phyloP scores from a whole-genome alignment of 2,113 vertebrate genomes.

The Electrona antarctica region DNA sequence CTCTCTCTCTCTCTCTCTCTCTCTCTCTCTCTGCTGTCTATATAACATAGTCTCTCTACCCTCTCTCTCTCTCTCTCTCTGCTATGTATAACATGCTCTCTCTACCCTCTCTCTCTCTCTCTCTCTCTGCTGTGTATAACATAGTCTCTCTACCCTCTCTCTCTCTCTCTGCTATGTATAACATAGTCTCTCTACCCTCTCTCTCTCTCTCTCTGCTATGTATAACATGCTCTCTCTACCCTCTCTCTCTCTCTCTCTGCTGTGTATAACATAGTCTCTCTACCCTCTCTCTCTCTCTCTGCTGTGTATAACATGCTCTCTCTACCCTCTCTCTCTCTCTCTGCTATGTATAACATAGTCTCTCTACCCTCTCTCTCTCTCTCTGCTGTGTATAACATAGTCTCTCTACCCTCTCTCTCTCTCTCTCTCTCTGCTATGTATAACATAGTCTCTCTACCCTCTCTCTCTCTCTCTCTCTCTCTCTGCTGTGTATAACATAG shows the following conservation, averaged over 20 bases:
- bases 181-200: neutral
- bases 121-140: constrained; percentile 10
- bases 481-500: no score
- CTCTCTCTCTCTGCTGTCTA: constrained; percentile 14
- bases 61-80: constrained; percentile 39
- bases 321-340: constrained; percentile 50
- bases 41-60: constrained; percentile 34
- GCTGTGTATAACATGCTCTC: neutral
- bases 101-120: constrained; percentile 7
- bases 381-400: constrained; percentile 4
- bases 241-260: neutral
- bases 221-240: no score
- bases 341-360: neutral
- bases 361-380: constrained; percentile 10
- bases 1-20: constrained; percentile 27
- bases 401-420: constrained; percentile 8
- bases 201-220: neutral
- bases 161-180: neutral
- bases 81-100: no score
- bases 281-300: constrained; percentile 28
- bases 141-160: constrained; percentile 9
- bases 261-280: constrained; percentile 10
- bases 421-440: constrained; percentile 8
- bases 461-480: neutral
- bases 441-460: neutral